Evolutionary conservation across 2,888 invertebrate genomes (phyloP), one percentile per base, ranked within the genome.

Genomic region (Stenolophus ochropezus): DNA sequence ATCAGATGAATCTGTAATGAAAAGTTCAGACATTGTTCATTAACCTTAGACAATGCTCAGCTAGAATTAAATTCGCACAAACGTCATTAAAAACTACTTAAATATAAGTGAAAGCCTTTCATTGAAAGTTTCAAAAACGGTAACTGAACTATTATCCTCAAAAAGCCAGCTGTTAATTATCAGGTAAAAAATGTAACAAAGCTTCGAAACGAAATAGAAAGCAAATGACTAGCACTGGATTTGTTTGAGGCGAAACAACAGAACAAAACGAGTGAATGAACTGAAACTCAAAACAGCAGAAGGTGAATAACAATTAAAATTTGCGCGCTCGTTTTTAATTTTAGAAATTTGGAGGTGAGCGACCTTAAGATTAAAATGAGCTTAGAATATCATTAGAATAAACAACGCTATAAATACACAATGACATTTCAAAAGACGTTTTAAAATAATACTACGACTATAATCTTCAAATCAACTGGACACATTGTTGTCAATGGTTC

Each of bases 181-280:
- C 4, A 69, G 18, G 33, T 11, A 69, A 69, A 69, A 69, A 69
- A 69, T 69, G 27, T 27, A 69, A 69, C 65, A 69, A 69, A 69
- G 65, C 33, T 33, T 16, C 27, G 33, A 69, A 69, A 69, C 65
- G 65, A 69, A 69, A 33, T 69, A 69, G 65, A 69, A 69, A 69
- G 65, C 65, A 69, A 69, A 20, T 69, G 65, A 69, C 65, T 61
- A 61, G 14, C 18, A 33, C 18, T 69, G 8, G 65, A 18, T 56
- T 25, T 61, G 61, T 61, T 61, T 23, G 25, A 21, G 61, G 61
- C 14, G 16, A 65, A 16, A 69, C 27, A 69, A 69, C 65, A 69
- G 65, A 69, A 69, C 65, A 69, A 69, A 69, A 33, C 18, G 21
- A 69, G 65, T 69, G 65, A 69, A 69, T 69, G 65, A 69, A 69